These are phyloP conservation scores for Struthidea cinerea DNA, from an alignment of 2,113 vertebrate species.

Conservation along the genomic window DNA sequence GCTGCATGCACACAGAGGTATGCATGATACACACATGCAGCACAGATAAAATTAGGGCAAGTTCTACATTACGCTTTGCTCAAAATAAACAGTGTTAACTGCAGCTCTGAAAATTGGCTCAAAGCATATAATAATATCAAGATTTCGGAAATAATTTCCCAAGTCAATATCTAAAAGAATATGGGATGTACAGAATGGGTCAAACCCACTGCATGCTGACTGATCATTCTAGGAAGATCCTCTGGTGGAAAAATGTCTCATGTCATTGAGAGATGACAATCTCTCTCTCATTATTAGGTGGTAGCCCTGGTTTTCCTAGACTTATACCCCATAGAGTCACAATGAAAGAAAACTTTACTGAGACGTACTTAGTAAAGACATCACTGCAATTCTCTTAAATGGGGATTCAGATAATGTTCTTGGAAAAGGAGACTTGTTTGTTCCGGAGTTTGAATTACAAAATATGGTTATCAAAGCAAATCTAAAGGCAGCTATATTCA, in stretches of 20 bases:
- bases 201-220: background rate
- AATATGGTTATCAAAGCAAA: background rate
- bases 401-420: background rate
- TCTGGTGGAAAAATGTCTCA: background rate
- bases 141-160: background rate
- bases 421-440: background rate
- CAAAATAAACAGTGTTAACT: background rate
- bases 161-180: background rate
- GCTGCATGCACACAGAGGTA: background rate
- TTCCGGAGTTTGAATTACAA: background rate
- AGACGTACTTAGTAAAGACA: background rate
- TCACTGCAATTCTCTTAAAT: background rate
- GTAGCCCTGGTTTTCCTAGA: background rate
- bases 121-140: background rate
- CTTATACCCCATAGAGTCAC: background rate
- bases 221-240: background rate
- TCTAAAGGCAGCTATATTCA: background rate
- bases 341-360: background rate
- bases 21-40: background rate
- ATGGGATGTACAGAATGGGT: background rate
- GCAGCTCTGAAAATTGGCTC: background rate
- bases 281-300: background rate
- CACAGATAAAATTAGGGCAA: background rate
- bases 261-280: background rate
- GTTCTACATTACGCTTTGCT: background rate